phyloP scores from a whole-genome alignment of 2,113 vertebrate genomes.

The Lucifuga dentata region DNA sequence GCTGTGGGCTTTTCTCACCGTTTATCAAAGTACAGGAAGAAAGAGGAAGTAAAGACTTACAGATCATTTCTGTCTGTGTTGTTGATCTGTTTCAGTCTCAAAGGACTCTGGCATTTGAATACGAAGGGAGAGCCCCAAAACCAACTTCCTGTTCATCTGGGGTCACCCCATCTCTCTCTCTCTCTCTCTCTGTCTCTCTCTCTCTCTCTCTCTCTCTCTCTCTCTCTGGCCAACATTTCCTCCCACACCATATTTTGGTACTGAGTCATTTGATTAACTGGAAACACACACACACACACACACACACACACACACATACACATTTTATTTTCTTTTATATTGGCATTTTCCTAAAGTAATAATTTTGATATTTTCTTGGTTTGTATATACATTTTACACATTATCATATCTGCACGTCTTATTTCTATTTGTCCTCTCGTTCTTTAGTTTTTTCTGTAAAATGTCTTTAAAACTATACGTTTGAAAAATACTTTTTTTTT shows the following conservation, averaged over 20 bases:
- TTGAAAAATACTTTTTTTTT: too few relatives aligned
- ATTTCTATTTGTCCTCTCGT: too few relatives aligned
- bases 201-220: background rate
- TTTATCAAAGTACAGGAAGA: background rate
- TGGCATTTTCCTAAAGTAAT: too few relatives aligned
- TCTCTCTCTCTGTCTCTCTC: background rate
- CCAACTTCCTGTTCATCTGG: slow-evolving; percentile 11
- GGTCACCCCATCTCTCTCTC: background rate
- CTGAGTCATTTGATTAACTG: slow-evolving; percentile 23
- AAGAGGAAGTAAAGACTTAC: background rate
- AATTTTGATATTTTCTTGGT: too few relatives aligned
- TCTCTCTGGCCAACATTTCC: background rate
- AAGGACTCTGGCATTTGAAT: background rate
- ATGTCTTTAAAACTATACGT: too few relatives aligned
- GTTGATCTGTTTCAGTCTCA: background rate
- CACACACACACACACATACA: background rate
- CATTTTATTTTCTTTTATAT: too few relatives aligned
- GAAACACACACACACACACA: slow-evolving; percentile 28
- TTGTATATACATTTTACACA: too few relatives aligned
- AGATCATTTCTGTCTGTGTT: too few relatives aligned
- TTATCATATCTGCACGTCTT: too few relatives aligned
- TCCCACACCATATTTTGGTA: background rate
- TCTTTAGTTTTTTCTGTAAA: too few relatives aligned
- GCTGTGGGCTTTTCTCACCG: too few relatives aligned
- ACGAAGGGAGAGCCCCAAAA: slow-evolving; percentile 29